Percentiles rank a stretch among this genome's conserved stretches.
Evolutionary conservation across 2,113 vertebrate species (phyloP).

Genomic region (Hippocampus mohnikei): DNA sequence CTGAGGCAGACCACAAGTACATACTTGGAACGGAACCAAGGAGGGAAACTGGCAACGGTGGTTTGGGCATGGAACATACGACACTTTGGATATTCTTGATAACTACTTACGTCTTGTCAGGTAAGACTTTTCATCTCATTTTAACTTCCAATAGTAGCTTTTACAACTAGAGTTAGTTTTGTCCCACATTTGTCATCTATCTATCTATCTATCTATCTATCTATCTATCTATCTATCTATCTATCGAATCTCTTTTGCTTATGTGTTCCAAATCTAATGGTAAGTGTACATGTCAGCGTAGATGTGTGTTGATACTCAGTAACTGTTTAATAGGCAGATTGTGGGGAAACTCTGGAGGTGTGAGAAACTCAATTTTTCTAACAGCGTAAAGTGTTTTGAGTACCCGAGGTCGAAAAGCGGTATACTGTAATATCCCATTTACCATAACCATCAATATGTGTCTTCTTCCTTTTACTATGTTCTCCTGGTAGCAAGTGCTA

Average conservation of each 20-base stretch:
- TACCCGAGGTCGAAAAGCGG: too few species aligned
- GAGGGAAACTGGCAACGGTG: constrained; percentile 48
- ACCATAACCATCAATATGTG: neutral
- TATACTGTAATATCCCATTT: too few species aligned
- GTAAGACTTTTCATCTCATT: constrained; percentile 25
- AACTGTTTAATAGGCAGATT: neutral
- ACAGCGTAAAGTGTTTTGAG: too few species aligned
- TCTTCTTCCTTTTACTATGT: neutral
- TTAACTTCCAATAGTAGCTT: neutral
- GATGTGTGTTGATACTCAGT: too few species aligned
- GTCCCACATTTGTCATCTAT: neutral
- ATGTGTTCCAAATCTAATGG: neutral
- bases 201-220: too few species aligned
- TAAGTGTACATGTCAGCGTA: neutral
- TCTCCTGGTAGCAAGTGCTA: neutral
- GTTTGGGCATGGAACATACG: constrained; percentile 55
- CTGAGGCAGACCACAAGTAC: constrained; percentile 16
- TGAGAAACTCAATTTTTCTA: neutral
- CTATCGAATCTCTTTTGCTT: neutral
- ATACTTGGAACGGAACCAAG: constrained; percentile 43
- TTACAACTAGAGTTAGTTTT: neutral
- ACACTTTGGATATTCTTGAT: constrained; percentile 62
- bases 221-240: too few species aligned
- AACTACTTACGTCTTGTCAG: constrained; percentile 52
- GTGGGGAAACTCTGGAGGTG: neutral